Percentiles rank a stretch among this genome's conserved stretches.
Conservation (phyloP, 2,113 vertebrate genomes). For the Ceyx melanurus region DNA sequence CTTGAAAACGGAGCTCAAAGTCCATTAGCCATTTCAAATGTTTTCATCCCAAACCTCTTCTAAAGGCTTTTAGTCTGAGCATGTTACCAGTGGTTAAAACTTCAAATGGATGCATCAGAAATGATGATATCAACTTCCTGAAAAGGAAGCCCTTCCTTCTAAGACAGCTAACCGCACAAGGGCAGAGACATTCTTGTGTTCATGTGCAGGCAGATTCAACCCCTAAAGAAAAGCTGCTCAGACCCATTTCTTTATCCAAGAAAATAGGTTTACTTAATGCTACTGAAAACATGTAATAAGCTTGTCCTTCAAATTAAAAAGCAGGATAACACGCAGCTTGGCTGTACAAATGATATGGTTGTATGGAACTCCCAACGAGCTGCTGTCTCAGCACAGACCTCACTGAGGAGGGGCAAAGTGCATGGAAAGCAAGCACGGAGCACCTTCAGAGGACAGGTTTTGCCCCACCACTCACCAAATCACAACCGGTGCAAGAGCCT, state of each 20-base stretch:
- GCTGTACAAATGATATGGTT: not conserved
- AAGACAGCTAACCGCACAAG: not conserved
- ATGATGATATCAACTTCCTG: not conserved
- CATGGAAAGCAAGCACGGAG: not conserved
- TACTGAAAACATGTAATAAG: not conserved
- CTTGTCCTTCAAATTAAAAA: not conserved
- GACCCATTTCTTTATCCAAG: not conserved
- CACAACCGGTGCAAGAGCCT: not conserved
- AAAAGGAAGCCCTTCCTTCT: not conserved
- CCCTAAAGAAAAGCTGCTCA: not conserved
- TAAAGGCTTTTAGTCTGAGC: not conserved
- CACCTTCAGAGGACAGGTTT: not conserved
- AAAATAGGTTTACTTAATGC: not conserved
- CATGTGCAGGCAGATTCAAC: not conserved
- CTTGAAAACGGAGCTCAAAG: not conserved
- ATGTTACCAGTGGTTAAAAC: not conserved
- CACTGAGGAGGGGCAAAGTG: fast-evolving
- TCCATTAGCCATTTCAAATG: not conserved
- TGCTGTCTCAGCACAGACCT: not conserved
- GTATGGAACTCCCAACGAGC: fast-evolving
- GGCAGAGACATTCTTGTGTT: not conserved
- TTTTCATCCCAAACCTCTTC: not conserved
- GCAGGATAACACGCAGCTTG: not conserved
- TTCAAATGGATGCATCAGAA: not conserved
- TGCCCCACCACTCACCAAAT: not conserved